Percentiles rank a stretch among this genome's conserved stretches.
phyloP scores from a whole-genome alignment of 2,797 vertebrate species.

The Channa striata region DNA sequence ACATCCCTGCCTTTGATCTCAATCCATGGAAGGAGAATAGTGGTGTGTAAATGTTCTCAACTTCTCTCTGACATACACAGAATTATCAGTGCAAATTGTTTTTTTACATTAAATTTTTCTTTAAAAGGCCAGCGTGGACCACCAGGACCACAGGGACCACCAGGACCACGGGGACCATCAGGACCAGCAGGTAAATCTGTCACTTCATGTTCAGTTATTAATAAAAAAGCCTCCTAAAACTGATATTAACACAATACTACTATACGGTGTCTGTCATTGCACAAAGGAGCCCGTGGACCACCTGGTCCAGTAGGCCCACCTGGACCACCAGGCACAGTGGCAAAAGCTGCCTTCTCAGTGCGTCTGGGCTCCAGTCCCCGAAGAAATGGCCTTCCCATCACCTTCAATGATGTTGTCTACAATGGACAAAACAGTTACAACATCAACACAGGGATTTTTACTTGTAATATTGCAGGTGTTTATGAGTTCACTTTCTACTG shows the following conservation, averaged over 20 bases:
- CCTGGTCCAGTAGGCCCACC: not conserved
- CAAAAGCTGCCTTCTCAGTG: constrained; percentile 53
- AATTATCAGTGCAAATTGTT: not conserved
- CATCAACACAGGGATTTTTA: constrained; percentile 58
- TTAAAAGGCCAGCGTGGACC: too few species aligned
- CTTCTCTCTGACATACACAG: not conserved
- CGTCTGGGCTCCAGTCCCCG: constrained; percentile 46
- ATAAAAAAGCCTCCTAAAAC: not conserved
- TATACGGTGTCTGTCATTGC: constrained; percentile 8
- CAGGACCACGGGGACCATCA: not conserved
- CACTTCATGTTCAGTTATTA: too few species aligned
- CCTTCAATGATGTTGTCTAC: constrained; percentile 66
- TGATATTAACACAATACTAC: not conserved
- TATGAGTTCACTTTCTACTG: constrained; percentile 77
- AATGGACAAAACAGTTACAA: constrained; percentile 69
- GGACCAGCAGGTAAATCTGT: constrained; percentile 36
- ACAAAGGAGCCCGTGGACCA: constrained; percentile 32
- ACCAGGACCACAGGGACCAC: not conserved
- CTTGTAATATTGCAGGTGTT: constrained; percentile 61
- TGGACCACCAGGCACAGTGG: not conserved
- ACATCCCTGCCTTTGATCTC: constrained; percentile 81
- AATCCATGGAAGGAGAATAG: constrained; percentile 79
- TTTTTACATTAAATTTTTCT: too few species aligned
- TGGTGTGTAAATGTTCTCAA: constrained; percentile 57
- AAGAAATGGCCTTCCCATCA: constrained; percentile 13